phyloP scores from a whole-genome alignment of 92 coral and sea anemone species.

The Parazoanthus atlanticus region DNA sequence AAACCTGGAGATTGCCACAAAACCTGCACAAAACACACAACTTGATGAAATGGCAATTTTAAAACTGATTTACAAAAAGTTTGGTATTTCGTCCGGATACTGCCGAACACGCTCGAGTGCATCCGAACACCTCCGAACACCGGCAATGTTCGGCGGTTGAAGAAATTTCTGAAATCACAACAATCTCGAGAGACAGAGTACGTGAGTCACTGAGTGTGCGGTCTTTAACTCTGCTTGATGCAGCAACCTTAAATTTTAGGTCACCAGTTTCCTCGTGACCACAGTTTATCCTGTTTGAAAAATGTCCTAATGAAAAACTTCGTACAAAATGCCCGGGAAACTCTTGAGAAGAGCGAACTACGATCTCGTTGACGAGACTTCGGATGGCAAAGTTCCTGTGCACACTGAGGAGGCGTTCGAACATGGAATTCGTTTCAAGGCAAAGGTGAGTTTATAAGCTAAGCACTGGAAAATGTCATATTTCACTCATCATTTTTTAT shows the following conservation, averaged over 20 bases:
- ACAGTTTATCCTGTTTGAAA: neutral
- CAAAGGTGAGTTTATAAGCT: conserved; percentile 65
- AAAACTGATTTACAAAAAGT: too few relatives aligned
- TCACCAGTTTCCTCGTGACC: neutral
- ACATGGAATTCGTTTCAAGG: conserved; percentile 94
- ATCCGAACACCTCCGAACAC: conserved; percentile 23
- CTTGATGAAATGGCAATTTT: too few relatives aligned
- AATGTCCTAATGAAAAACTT: neutral
- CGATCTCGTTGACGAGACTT: conserved; percentile 91
- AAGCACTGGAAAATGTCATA: neutral
- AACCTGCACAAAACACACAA: too few relatives aligned
- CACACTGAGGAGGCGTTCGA: conserved; percentile 93
- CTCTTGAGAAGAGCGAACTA: conserved; percentile 69
- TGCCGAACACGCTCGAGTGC: conserved; percentile 1
- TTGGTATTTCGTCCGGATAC: too few relatives aligned
- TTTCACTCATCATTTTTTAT: neutral
- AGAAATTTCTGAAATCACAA: neutral
- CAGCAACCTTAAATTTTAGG: neutral
- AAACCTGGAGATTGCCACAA: too few relatives aligned
- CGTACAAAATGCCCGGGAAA: conserved; percentile 81
- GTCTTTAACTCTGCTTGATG: neutral
- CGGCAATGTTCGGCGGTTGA: neutral
- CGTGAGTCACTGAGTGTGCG: conserved; percentile 11
- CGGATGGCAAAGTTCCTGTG: conserved; percentile 90
- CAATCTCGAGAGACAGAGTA: neutral